Evolutionary conservation across 2,888 invertebrate species (phyloP).

Genomic region (Chironomus riparius): DNA sequence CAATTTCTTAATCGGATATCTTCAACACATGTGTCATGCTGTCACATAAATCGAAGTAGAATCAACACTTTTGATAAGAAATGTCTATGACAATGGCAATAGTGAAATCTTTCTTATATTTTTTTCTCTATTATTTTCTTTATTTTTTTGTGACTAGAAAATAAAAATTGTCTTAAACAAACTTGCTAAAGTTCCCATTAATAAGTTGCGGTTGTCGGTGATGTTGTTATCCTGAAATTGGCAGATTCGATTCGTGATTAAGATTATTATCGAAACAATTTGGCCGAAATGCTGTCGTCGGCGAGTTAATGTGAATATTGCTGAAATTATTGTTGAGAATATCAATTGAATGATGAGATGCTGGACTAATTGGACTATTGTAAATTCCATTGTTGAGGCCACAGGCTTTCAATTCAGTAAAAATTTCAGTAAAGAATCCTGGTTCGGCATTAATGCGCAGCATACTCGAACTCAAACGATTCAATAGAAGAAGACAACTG

Average conservation of each 20-base stretch:
- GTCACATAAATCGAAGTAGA: background rate
- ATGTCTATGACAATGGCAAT: background rate
- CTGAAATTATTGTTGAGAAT: conserved; percentile 23
- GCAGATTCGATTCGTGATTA: conserved; percentile 17
- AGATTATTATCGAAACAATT: conserved; percentile 18
- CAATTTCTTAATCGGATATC: background rate
- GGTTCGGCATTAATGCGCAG: conserved; percentile 96
- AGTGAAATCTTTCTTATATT: background rate
- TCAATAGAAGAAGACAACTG: conserved; percentile 77
- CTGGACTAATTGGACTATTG: background rate
- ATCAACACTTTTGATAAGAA: background rate
- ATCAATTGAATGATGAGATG: conserved; percentile 3
- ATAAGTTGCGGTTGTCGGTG: no score
- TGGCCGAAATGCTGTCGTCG: conserved; percentile 9
- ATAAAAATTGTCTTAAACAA: background rate
- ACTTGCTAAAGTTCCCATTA: conserved; percentile 3
- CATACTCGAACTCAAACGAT: conserved; percentile 88
- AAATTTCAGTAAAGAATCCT: conserved; percentile 96
- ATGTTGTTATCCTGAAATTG: conserved; percentile 20
- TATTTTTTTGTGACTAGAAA: background rate
- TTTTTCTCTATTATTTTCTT: background rate
- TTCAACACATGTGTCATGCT: no score
- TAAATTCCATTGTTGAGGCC: conserved; percentile 39
- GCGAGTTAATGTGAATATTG: conserved; percentile 21
- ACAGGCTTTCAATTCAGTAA: conserved; percentile 90